A percentile compares a stretch with the other conserved stretches of the same genome.
Conservation (phyloP, 2,113 vertebrate species). For the Dasypus novemcinctus region DNA sequence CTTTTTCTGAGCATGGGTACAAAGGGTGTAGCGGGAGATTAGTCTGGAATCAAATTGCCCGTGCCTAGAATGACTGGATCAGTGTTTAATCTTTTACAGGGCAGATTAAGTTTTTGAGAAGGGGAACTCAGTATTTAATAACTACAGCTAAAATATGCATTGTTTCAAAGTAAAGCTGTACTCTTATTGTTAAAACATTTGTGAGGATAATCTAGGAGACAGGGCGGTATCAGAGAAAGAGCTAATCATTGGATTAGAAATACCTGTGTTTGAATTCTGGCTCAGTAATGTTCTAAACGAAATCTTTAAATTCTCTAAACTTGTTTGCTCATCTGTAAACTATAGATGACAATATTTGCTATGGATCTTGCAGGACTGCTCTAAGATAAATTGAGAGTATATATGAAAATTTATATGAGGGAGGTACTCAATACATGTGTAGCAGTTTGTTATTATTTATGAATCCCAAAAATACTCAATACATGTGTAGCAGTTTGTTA, state of each 20-base stretch:
- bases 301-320: neutral
- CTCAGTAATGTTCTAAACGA: neutral
- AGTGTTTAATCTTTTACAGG: neutral
- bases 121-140: neutral
- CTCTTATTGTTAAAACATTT: neutral
- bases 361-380: neutral
- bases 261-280: neutral
- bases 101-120: neutral
- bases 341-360: neutral
- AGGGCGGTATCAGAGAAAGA: neutral
- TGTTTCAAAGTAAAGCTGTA: neutral
- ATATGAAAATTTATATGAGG: neutral
- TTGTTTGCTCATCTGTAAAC: neutral
- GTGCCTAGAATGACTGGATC: neutral
- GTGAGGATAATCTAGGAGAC: neutral
- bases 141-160: neutral
- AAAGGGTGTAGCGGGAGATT: neutral
- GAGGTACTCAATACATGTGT: neutral
- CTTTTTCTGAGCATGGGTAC: neutral
- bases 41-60: neutral
- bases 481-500: too few relatives aligned
- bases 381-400: neutral
- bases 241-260: neutral
- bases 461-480: too few relatives aligned
- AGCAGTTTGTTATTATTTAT: too few relatives aligned